A percentile compares a stretch with the other conserved stretches of the same genome.
Conservation (phyloP, 1,140 invertebrate genomes). For the Drosophila punjabiensis region DNA sequence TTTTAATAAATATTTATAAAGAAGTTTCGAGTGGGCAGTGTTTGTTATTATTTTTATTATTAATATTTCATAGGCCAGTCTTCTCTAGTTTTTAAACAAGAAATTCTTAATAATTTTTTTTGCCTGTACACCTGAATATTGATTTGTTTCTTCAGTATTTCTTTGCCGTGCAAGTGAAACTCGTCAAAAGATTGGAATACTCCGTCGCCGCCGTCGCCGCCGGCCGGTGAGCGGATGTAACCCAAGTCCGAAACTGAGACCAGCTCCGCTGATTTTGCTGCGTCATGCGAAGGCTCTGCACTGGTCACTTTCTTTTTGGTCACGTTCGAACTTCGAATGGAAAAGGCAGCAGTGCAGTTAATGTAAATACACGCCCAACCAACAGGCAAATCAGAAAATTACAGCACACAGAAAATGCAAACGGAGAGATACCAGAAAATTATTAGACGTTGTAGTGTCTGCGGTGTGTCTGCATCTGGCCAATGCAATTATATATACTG, state of each 20-base stretch:
- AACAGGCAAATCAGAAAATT: constrained; percentile 45
- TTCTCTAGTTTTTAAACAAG: not conserved
- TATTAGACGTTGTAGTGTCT: constrained; percentile 63
- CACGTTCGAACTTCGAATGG: constrained; percentile 36
- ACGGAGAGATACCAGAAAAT: constrained; percentile 53
- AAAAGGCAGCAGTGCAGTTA: constrained; percentile 29
- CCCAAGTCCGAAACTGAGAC: constrained; percentile 24
- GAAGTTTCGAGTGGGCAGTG: not conserved
- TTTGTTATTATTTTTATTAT: not conserved
- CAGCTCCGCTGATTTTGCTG: constrained; percentile 25
- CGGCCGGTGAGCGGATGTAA: constrained; percentile 62
- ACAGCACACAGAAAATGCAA: constrained; percentile 34
- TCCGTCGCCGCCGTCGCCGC: constrained; percentile 28
- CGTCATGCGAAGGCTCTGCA: constrained; percentile 40
- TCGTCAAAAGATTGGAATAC: constrained; percentile 40
- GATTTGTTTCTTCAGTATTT: constrained; percentile 11
- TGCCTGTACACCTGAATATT: constrained; percentile 22
- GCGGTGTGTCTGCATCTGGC: constrained; percentile 59
- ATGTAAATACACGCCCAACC: constrained; percentile 22
- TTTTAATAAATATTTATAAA: not conserved
- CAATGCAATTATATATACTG: constrained; percentile 13
- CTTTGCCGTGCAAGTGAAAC: constrained; percentile 63
- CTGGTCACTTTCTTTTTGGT: constrained; percentile 59
- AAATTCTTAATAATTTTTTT: not conserved
- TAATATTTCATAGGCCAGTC: not conserved